These are phyloP conservation scores for Daboia siamensis DNA, from an alignment of 2,113 vertebrate species.

Conservation along the genomic window DNA sequence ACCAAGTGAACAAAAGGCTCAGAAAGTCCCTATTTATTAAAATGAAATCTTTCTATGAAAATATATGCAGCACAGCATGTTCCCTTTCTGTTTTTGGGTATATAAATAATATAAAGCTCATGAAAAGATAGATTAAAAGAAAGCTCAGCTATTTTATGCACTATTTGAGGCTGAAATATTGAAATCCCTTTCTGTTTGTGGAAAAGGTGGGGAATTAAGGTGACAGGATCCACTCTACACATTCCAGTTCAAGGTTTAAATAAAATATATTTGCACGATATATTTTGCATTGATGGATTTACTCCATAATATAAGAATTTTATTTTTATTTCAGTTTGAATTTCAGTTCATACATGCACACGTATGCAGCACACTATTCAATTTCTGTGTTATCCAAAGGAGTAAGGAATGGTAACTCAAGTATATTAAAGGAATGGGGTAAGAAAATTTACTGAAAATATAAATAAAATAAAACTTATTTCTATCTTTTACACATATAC, in stretches of 20 bases:
- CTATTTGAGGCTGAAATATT: neutral
- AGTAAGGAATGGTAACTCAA: neutral
- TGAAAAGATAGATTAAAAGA: neutral
- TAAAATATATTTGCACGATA: neutral
- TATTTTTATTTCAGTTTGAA: neutral
- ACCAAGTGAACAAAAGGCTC: neutral
- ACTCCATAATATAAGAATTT: neutral
- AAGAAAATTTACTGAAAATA: neutral
- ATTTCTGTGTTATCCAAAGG: neutral
- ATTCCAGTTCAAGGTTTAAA: no score
- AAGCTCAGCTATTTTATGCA: accelerated
- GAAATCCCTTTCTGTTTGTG: neutral
- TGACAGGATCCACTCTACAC: neutral
- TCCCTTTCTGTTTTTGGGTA: neutral
- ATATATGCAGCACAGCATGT: neutral
- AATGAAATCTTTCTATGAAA: neutral
- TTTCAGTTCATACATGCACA: neutral
- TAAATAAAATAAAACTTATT: neutral
- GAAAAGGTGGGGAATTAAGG: no score
- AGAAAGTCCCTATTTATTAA: neutral
- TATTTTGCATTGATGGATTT: neutral
- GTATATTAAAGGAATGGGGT: neutral
- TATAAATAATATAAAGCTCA: neutral
- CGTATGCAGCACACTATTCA: neutral
- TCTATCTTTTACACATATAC: neutral